phyloP scores from a whole-genome alignment of 2,888 invertebrate species.

The Microchrysa polita region DNA sequence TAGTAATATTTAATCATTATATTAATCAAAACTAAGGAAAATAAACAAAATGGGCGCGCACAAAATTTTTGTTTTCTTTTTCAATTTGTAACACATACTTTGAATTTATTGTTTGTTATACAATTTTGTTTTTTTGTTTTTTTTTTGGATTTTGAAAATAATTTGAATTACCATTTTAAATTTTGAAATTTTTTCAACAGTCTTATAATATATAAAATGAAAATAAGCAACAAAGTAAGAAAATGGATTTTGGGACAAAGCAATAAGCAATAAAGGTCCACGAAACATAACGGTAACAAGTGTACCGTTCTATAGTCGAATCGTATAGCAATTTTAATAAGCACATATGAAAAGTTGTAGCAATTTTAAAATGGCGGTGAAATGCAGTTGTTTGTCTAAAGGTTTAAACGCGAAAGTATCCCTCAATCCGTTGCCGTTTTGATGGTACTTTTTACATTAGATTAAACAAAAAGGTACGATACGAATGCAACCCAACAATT shows the following conservation, averaged over 20 bases:
- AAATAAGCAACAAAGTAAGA: constrained; percentile 11
- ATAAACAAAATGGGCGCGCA: constrained; percentile 54
- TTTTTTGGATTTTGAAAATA: background rate
- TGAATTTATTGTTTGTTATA: constrained; percentile 18
- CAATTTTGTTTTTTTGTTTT: background rate
- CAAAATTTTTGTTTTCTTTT: constrained; percentile 47
- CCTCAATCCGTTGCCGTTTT: too few species aligned
- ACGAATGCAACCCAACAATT: too few species aligned
- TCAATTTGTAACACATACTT: constrained; percentile 46
- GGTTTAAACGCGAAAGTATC: too few species aligned
- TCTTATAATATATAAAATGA: background rate
- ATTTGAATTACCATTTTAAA: background rate
- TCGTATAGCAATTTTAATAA: too few species aligned
- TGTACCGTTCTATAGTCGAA: too few species aligned
- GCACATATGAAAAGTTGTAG: too few species aligned
- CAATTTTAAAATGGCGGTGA: too few species aligned
- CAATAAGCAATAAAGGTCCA: too few species aligned
- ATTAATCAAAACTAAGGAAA: constrained; percentile 48
- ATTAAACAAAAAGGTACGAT: too few species aligned
- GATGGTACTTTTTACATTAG: too few species aligned
- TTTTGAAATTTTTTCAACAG: background rate
- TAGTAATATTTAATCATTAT: constrained; percentile 40
- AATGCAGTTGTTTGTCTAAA: too few species aligned
- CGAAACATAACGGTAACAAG: too few species aligned
- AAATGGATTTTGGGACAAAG: background rate